Conservation (phyloP, 2,113 vertebrate species). For the Artemisiospiza belli region DNA sequence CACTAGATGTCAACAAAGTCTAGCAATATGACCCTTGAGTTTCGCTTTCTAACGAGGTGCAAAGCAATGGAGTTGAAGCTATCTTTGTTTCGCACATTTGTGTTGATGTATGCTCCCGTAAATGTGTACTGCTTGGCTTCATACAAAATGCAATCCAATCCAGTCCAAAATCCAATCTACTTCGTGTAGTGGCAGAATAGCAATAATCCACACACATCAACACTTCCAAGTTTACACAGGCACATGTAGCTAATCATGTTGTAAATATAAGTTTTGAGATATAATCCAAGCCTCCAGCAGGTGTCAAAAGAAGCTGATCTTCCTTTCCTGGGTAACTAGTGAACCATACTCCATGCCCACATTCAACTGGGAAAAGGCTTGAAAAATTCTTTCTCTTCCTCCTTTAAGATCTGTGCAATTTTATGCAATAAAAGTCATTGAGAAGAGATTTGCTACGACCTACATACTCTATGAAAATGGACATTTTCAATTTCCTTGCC, state of each 20-base stretch:
- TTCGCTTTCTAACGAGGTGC: neutral
- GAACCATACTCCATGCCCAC: neutral
- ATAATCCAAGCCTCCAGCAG: neutral
- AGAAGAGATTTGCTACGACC: neutral
- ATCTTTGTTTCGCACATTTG: neutral
- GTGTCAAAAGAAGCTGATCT: neutral
- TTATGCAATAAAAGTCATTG: neutral
- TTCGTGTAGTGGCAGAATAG: neutral
- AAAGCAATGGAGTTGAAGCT: neutral
- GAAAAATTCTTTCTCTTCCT: neutral
- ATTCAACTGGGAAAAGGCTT: neutral
- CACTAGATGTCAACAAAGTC: conserved; percentile 58
- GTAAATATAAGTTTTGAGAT: neutral
- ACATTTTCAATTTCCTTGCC: neutral
- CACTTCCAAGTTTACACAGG: neutral
- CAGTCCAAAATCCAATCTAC: neutral
- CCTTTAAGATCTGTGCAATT: neutral
- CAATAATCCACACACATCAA: neutral
- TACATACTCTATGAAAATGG: neutral
- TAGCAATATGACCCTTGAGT: neutral
- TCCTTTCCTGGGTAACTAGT: neutral
- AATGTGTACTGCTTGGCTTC: neutral
- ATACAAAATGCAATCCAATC: neutral
- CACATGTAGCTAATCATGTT: neutral
- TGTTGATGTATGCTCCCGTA: neutral